Evolutionary conservation across 2,113 vertebrate genomes (phyloP).

Genomic region (Onychostruthus taczanowskii): DNA sequence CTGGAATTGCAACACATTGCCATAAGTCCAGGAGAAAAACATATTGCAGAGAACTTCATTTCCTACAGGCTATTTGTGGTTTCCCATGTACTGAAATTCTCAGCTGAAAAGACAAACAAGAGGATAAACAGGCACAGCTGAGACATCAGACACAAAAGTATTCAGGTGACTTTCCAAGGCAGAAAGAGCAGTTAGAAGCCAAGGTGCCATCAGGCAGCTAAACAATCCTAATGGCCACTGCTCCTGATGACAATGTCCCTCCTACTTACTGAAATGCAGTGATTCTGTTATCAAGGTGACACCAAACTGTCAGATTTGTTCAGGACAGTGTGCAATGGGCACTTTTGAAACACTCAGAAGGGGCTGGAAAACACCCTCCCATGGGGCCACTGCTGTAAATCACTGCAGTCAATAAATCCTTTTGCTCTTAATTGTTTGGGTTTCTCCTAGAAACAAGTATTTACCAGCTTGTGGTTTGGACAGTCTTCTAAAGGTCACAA

Average conservation of each 20-base stretch:
- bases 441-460: constrained; percentile 38
- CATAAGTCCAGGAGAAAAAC: neutral
- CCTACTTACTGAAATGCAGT: neutral
- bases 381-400: neutral
- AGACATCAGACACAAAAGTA: neutral
- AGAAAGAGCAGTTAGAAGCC: neutral
- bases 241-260: neutral
- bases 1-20: neutral
- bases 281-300: neutral
- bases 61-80: neutral
- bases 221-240: neutral
- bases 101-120: neutral
- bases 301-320: rapidly evolving
- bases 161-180: neutral
- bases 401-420: neutral
- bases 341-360: neutral
- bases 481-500: constrained; percentile 24
- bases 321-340: neutral
- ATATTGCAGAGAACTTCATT: neutral
- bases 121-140: neutral
- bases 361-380: neutral
- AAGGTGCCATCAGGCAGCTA: neutral
- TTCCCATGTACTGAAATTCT: neutral
- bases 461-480: constrained; percentile 24
- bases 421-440: constrained; percentile 10